A percentile compares a stretch with the other conserved stretches of the same genome.
Evolutionary conservation across 2,888 invertebrate genomes (phyloP).

Genomic region (Drosophila kuntzei): DNA sequence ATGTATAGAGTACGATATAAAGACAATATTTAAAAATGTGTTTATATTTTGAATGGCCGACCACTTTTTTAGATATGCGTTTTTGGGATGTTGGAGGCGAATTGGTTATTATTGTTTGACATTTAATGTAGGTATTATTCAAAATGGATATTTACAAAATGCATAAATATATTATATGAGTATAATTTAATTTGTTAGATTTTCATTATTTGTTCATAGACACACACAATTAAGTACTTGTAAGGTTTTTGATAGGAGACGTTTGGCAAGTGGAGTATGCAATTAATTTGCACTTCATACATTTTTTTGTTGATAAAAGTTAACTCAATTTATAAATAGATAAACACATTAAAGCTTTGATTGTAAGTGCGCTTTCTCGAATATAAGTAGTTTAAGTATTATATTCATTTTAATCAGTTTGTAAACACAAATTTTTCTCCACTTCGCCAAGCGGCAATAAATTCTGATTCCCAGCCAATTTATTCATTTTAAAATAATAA

Average conservation of each 20-base stretch:
- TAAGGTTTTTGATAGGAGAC: neutral
- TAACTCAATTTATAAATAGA: neutral
- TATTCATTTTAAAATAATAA: neutral
- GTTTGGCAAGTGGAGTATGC: conserved; percentile 49
- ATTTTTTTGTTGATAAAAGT: neutral
- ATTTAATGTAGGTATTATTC: conserved; percentile 36
- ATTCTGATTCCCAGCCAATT: conserved; percentile 6
- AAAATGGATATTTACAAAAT: conserved; percentile 57
- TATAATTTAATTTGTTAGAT: conserved; percentile 29
- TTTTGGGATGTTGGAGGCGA: conserved; percentile 19
- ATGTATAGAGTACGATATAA: conserved; percentile 20
- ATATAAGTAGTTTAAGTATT: neutral
- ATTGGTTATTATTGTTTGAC: conserved; percentile 36
- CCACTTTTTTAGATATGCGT: conserved; percentile 49
- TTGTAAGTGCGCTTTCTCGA: neutral
- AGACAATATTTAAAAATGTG: conserved; percentile 14
- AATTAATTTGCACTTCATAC: conserved; percentile 4
- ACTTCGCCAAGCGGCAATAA: conserved; percentile 28
- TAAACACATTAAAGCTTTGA: neutral
- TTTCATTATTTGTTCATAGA: conserved; percentile 27
- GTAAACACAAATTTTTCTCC: conserved; percentile 9
- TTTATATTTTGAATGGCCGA: conserved; percentile 55
- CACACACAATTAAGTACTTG: conserved; percentile 21
- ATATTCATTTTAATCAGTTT: conserved; percentile 10
- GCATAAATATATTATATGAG: conserved; percentile 27